Evolutionary conservation across 2,888 invertebrate species (phyloP).

Genomic region (Brachylomia viminalis): DNA sequence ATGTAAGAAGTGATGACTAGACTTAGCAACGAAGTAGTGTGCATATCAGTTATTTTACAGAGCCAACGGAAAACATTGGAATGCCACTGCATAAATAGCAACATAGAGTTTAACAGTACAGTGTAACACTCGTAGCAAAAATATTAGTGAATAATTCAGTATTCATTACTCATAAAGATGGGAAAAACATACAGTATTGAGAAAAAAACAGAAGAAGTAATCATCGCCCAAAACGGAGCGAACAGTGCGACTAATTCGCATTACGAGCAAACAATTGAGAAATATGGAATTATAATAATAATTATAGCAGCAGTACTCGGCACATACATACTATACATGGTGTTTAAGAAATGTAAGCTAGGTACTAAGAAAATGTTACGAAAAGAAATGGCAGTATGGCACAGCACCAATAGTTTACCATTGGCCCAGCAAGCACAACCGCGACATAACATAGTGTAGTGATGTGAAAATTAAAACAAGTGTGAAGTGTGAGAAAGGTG

Average conservation of each 20-base stretch:
- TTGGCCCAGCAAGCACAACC: conserved; percentile 6
- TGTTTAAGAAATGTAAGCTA: background rate
- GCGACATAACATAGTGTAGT: background rate
- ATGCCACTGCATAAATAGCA: too few species aligned
- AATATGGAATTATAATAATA: background rate
- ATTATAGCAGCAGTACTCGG: background rate
- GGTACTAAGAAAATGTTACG: background rate
- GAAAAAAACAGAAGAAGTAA: conserved; percentile 26
- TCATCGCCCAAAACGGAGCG: conserved; percentile 1
- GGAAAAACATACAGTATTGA: background rate
- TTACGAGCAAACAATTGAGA: background rate
- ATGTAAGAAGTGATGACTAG: too few species aligned
- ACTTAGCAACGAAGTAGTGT: too few species aligned
- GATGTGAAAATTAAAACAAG: too few species aligned
- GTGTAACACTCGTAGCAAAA: too few species aligned
- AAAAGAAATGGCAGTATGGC: conserved; percentile 11
- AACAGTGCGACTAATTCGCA: background rate
- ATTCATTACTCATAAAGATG: too few species aligned
- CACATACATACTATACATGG: background rate
- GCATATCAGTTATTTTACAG: too few species aligned
- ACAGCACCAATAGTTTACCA: background rate
- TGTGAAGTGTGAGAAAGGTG: too few species aligned
- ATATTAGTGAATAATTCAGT: too few species aligned
- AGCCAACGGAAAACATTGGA: too few species aligned
- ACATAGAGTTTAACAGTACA: too few species aligned